Evolutionary conservation across 1,140 invertebrate species (phyloP).

Genomic region (Bombus superbus): DNA sequence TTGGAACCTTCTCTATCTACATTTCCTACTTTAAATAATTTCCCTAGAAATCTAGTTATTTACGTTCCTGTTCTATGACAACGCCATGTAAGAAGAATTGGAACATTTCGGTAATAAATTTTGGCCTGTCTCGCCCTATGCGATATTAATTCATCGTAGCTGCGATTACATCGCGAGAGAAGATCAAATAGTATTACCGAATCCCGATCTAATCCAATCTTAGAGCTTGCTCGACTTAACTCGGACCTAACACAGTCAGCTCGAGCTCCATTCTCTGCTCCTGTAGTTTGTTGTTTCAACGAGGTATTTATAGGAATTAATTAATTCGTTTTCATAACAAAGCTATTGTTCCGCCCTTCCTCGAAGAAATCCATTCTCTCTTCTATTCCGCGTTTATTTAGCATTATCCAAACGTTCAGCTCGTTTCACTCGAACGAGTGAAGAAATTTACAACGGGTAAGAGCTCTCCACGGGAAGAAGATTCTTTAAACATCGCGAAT

Average conservation of each 20-base stretch:
- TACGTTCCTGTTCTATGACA: too few species aligned
- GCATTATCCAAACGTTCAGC: not conserved
- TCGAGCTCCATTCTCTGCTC: not conserved
- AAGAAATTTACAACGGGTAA: not conserved
- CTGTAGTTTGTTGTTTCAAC: conserved; percentile 4
- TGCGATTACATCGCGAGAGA: conserved; percentile 14
- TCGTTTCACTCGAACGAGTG: not conserved
- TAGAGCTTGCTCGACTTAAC: conserved; percentile 38
- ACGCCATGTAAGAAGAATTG: too few species aligned
- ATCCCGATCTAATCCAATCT: conserved; percentile 30
- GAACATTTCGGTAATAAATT: too few species aligned
- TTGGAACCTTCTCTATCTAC: not conserved
- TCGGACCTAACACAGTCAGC: not conserved
- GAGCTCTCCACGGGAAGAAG: not conserved
- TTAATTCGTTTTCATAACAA: conserved; percentile 6
- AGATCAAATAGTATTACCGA: conserved; percentile 32
- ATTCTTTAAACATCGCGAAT: conserved; percentile 29
- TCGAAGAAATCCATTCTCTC: not conserved
- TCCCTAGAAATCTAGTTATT: not conserved
- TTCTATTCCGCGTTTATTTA: not conserved
- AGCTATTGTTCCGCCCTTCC: not conserved
- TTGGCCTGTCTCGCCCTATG: not conserved
- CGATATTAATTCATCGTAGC: conserved; percentile 20
- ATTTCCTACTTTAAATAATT: not conserved
- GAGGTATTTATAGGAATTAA: conserved; percentile 11